These are phyloP conservation scores for Garra rufa DNA, from an alignment of 2,113 vertebrate genomes.

Conservation along the genomic window DNA sequence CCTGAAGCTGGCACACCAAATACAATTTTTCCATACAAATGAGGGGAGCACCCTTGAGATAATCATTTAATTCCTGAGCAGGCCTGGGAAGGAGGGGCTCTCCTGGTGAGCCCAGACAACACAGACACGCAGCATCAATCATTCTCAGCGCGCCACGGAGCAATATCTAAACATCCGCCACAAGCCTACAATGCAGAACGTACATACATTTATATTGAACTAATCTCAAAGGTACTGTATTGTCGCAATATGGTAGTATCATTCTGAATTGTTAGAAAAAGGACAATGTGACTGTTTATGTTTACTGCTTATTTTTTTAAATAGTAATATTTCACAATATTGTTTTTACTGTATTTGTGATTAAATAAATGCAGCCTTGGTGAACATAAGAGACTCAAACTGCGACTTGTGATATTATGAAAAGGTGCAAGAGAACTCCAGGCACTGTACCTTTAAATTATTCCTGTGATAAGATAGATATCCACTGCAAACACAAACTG, in stretches of 20 bases:
- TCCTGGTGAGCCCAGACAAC: conserved; percentile 44
- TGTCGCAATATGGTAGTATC: not conserved
- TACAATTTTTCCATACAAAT: conserved; percentile 47
- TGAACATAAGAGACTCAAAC: not conserved
- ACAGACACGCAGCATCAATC: conserved; percentile 54
- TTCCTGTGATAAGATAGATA: not conserved
- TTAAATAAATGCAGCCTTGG: not conserved
- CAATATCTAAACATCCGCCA: not conserved
- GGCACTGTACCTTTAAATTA: not conserved
- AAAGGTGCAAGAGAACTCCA: not conserved
- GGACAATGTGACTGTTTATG: not conserved
- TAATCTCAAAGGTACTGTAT: not conserved
- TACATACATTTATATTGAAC: not conserved
- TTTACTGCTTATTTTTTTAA: not conserved
- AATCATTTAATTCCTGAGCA: conserved; percentile 50
- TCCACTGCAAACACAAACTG: not conserved
- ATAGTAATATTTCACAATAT: not conserved
- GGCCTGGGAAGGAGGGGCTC: conserved; percentile 32
- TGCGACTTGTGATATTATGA: not conserved
- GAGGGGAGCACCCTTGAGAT: conserved; percentile 62
- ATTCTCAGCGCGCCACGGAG: conserved; percentile 25
- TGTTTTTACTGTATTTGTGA: not conserved
- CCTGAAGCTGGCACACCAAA: conserved; percentile 30
- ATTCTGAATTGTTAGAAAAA: not conserved
- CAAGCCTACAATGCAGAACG: not conserved